Conservation (phyloP, 2,888 invertebrate species). For the Bembecia ichneumoniformis region DNA sequence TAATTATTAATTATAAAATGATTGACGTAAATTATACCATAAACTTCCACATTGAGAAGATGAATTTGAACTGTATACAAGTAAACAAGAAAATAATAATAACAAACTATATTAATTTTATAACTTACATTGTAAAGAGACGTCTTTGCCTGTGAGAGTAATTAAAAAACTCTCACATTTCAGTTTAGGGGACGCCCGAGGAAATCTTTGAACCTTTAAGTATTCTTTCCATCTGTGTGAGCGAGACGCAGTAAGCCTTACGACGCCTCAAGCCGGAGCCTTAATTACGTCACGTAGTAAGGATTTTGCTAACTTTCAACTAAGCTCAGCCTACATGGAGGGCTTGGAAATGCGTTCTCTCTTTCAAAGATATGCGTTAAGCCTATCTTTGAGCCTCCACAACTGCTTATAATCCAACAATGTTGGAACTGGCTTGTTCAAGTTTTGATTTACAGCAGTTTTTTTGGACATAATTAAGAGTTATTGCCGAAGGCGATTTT, state of each 20-base stretch:
- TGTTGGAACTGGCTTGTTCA: slow-evolving; percentile 2
- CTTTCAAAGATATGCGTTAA: slow-evolving; percentile 49
- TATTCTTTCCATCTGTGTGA: background rate
- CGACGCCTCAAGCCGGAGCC: background rate
- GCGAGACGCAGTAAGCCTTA: background rate
- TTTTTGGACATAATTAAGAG: background rate
- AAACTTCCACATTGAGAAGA: too few relatives aligned
- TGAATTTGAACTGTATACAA: too few relatives aligned
- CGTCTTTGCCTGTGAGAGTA: background rate
- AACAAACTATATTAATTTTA: too few relatives aligned
- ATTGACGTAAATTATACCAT: too few relatives aligned
- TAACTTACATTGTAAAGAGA: too few relatives aligned
- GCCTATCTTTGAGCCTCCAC: slow-evolving; percentile 40
- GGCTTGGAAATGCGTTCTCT: slow-evolving; percentile 17
- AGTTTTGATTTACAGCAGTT: background rate
- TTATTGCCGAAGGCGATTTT: too few relatives aligned
- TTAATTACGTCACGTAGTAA: slow-evolving; percentile 51
- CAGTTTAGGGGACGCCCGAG: background rate
- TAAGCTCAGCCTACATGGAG: slow-evolving; percentile 39
- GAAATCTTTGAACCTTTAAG: background rate
- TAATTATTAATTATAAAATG: too few relatives aligned
- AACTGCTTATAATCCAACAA: slow-evolving; percentile 37
- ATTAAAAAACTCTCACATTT: background rate
- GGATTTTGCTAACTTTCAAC: slow-evolving; percentile 47
- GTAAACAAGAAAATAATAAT: too few relatives aligned